Evolutionary conservation across 2,888 invertebrate genomes (phyloP), one percentile per base, ranked within the genome.

Genomic region (Pegoplata infirma): DNA sequence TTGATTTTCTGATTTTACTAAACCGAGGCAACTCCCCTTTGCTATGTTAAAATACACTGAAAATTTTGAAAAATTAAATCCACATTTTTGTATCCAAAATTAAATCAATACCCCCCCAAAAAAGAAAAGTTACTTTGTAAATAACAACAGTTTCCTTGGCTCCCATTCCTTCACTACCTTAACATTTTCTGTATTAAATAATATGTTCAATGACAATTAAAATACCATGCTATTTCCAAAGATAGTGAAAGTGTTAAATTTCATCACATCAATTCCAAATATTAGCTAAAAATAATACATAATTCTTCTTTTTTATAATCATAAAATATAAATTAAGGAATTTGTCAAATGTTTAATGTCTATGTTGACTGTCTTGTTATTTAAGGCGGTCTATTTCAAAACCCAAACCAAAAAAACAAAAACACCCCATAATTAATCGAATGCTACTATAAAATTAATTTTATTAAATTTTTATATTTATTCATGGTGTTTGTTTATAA

Each of bases 131-230:
- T 25, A 1, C n/a, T n/a, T 12, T 53, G 25, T 28, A 67, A 61
- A 75, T 59, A 67, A 32, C 66, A 59, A 17, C 12, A 76, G 79
- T 32, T 74, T 23, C 74, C 36, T 81, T 40, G 85, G 82, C 5
- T 58, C 51, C 40, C 81, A 66, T 46, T 64, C 21, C 2, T 61
- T 59, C 46, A 66, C 36, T 40, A 40, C 36, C 36, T n/a, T 12
- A 40, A 40, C 12, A 32, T 7, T 10, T 32, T 10, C 32, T 32
- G 3, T 32, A 32, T 32, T 32, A 32, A 32, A 32, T n/a, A 17
- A n/a, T n/a, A n/a, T n/a, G n/a, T n/a, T n/a, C n/a, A n/a, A n/a
- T n/a, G n/a, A n/a, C n/a, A n/a, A n/a, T n/a, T n/a, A n/a, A n/a
- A n/a, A 8, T 61, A 12, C 28, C 5, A 59, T 16, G 16, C 5